Evolutionary conservation across 1,140 invertebrate genomes (phyloP).

Genomic region (Caerostris extrusa): DNA sequence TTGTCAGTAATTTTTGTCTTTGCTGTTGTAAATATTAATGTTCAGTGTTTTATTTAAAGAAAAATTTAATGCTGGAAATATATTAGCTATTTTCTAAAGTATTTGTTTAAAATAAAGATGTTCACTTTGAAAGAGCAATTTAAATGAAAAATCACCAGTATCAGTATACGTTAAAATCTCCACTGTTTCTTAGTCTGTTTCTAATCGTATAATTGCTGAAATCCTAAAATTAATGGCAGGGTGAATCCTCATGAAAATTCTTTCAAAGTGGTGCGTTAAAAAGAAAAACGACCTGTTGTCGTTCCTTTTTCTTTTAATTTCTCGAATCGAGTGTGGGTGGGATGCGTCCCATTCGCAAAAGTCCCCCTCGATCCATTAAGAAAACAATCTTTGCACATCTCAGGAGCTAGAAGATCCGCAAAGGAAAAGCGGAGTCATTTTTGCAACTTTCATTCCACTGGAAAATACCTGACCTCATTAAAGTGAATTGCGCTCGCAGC

Average conservation of each 20-base stretch:
- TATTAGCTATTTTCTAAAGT: too few relatives aligned
- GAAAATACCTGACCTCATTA: conserved; percentile 23
- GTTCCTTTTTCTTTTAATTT: not conserved
- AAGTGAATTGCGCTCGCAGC: not conserved
- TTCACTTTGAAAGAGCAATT: too few relatives aligned
- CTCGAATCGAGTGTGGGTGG: not conserved
- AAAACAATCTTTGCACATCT: not conserved
- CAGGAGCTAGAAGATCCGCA: not conserved
- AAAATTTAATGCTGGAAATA: too few relatives aligned
- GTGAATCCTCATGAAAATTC: not conserved
- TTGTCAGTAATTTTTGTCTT: too few relatives aligned
- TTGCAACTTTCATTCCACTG: not conserved
- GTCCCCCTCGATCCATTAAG: not conserved
- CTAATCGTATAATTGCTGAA: too few relatives aligned
- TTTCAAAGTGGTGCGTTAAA: not conserved
- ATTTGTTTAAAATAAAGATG: too few relatives aligned
- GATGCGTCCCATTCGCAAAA: not conserved
- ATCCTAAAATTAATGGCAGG: too few relatives aligned
- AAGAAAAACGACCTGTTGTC: not conserved
- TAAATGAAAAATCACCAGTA: too few relatives aligned
- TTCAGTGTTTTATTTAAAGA: too few relatives aligned
- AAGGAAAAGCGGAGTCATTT: not conserved
- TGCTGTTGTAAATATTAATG: too few relatives aligned
- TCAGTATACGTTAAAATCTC: too few relatives aligned
- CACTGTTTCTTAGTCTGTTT: too few relatives aligned